A percentile compares a stretch with the other conserved stretches of the same genome.
phyloP scores from a whole-genome alignment of 2,113 vertebrate species.

The Oxygymnocypris stewartii region DNA sequence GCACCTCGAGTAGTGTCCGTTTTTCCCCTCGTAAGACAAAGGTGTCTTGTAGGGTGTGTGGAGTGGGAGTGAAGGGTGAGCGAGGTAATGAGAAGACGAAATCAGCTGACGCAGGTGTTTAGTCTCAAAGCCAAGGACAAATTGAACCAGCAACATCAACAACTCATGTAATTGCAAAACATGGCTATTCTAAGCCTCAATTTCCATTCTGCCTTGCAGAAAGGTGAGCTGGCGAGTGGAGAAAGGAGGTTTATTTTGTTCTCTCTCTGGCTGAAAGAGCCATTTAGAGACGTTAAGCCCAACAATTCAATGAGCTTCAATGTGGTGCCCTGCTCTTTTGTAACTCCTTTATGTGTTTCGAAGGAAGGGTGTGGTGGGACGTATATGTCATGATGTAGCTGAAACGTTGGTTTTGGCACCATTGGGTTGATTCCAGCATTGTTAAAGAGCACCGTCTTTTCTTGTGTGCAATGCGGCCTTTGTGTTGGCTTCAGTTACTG shows the following conservation, averaged over 20 bases:
- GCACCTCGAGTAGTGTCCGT: neutral
- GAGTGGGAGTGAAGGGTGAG: conserved; percentile 56
- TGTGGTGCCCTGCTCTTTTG: conserved; percentile 67
- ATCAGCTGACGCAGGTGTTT: conserved; percentile 73
- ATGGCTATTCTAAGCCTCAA: conserved; percentile 45
- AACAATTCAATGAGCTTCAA: conserved; percentile 24
- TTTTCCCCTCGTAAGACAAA: conserved; percentile 44
- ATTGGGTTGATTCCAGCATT: conserved; percentile 50
- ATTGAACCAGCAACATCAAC: conserved; percentile 65
- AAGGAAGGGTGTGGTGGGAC: conserved; percentile 62
- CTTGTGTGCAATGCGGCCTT: neutral
- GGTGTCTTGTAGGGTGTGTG: conserved; percentile 53
- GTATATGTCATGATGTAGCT: conserved; percentile 57
- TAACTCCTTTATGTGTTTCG: conserved; percentile 55
- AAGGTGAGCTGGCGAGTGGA: conserved; percentile 57
- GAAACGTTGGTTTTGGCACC: conserved; percentile 53
- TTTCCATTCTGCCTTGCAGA: conserved; percentile 61
- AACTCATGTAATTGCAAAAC: conserved; percentile 66
- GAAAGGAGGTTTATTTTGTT: conserved; percentile 45
- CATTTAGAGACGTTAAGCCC: conserved; percentile 44
- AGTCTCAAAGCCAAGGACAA: conserved; percentile 55
- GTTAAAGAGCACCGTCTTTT: conserved; percentile 21
- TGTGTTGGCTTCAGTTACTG: no score
- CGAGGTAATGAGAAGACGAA: conserved; percentile 67
- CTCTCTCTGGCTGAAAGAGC: conserved; percentile 47